These are phyloP conservation scores for Drosophila baimaii DNA, from an alignment of 1,140 invertebrate species.

Conservation along the genomic window DNA sequence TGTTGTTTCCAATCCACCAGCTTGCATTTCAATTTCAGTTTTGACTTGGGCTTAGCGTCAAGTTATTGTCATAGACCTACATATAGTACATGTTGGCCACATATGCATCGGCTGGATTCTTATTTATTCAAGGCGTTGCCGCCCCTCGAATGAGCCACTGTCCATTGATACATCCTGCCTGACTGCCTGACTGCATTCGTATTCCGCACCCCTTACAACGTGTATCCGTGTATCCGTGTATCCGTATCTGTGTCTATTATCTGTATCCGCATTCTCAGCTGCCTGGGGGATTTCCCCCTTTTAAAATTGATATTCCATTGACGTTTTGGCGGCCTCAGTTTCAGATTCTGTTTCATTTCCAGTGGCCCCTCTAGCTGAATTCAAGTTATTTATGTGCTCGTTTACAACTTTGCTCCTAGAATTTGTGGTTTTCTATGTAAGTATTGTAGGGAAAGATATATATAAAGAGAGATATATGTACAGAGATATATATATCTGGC, in stretches of 20 bases:
- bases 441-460: too few species aligned
- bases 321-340: slow-evolving; percentile 67
- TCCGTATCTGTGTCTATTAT: slow-evolving; percentile 60
- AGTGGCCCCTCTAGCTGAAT: slow-evolving; percentile 34
- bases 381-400: slow-evolving; percentile 79
- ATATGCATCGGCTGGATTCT: slow-evolving; percentile 19
- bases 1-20: slow-evolving; percentile 22
- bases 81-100: slow-evolving; percentile 21
- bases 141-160: slow-evolving; percentile 32
- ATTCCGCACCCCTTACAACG: neutral
- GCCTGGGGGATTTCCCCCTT: slow-evolving; percentile 24
- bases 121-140: slow-evolving; percentile 28
- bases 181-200: neutral
- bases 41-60: slow-evolving; percentile 55
- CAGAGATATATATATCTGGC: neutral
- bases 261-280: slow-evolving; percentile 48
- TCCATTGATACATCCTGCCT: slow-evolving; percentile 9
- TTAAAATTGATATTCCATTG: slow-evolving; percentile 82
- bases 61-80: slow-evolving; percentile 68
- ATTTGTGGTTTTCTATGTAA: slow-evolving; percentile 15
- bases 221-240: slow-evolving; percentile 5
- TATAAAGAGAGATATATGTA: neutral
- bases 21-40: slow-evolving; percentile 68
- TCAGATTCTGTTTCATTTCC: neutral
- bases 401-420: slow-evolving; percentile 68